Evolutionary conservation across 2,113 vertebrate genomes (phyloP).

Genomic region (Ceyx cyanopectus): DNA sequence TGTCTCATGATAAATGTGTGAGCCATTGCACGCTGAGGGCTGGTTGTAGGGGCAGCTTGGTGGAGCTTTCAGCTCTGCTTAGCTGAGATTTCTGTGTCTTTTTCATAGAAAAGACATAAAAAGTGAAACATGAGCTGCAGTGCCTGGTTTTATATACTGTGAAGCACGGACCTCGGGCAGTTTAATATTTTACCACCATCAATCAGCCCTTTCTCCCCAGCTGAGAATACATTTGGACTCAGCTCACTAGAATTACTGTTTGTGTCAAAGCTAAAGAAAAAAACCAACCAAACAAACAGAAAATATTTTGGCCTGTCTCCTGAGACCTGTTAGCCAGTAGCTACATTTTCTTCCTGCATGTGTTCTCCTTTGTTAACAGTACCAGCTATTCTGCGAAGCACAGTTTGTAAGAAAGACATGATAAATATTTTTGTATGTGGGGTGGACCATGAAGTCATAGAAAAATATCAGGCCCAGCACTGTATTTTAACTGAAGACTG

Average conservation of each 20-base stretch:
- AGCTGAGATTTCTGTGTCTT: not conserved
- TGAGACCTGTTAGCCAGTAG: not conserved
- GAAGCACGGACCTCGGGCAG: conserved; percentile 38
- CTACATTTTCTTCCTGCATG: not conserved
- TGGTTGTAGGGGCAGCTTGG: not conserved
- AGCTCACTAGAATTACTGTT: not conserved
- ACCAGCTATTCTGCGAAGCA: not conserved
- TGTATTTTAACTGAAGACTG: not conserved
- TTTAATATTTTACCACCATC: conserved; percentile 62
- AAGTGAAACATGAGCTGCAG: conserved; percentile 68
- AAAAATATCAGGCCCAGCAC: not conserved
- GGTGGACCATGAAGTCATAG: not conserved
- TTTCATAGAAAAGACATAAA: conserved; percentile 53
- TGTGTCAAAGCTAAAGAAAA: not conserved
- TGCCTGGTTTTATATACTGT: conserved; percentile 60
- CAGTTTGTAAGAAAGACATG: not conserved
- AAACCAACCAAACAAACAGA: not conserved
- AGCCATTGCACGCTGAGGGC: not conserved
- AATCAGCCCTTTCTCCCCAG: conserved; percentile 54
- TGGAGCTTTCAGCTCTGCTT: not conserved
- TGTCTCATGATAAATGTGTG: not conserved
- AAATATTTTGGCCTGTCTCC: not conserved
- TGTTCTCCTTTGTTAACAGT: not conserved
- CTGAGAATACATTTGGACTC: conserved; percentile 45
- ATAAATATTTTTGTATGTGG: not conserved